Evolutionary conservation across 2,888 invertebrate genomes (phyloP), one percentile per base, ranked within the genome.

Genomic region (Danaus chrysippus): DNA sequence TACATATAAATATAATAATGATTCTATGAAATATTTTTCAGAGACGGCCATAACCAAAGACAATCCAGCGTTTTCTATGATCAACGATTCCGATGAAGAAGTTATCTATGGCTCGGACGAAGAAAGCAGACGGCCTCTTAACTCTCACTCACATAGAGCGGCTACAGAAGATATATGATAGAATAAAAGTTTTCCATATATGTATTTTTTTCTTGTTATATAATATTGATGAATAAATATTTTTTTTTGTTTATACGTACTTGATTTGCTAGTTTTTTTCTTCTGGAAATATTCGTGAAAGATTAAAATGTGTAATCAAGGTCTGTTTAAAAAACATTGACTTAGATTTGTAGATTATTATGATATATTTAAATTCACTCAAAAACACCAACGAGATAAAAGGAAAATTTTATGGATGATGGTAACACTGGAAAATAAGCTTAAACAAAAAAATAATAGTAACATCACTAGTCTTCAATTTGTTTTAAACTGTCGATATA

Each of bases 41-140:
- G 98, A 98, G 86, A 93, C 96, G 57, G 94, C 96, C 57, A 96
- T 99, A 72, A 96, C 97, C 58, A 98, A 98, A 90, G 99, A 99
- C 91, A 98, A 99, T 91, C 98, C 99, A 56, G 96, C 98, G 11
- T 97, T 99, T 86, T 98, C 98, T 19, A 99, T 99, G 98, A 95
- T 99, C 74, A 99, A 99, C 86, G 99, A 99, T 79, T 98, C 98
- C 0, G 99, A 99, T 79, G 99, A 99, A 84, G 98, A 98, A 71
- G 97, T 98, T 10, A 96, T 98, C 74, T 98, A 98, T 82, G 98
- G 98, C 19, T 96, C 97, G 0, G 97, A 97, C 69, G 97, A 97
- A 75, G 97, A 97, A 74, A 96, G 95, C 75, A 92, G 96, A 63
- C 92, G 96, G 67, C 96, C 96, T 1, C 91, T 96, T 58, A 96